Conservation (phyloP, 2,888 invertebrate genomes). For the Phyto melanocephala region DNA sequence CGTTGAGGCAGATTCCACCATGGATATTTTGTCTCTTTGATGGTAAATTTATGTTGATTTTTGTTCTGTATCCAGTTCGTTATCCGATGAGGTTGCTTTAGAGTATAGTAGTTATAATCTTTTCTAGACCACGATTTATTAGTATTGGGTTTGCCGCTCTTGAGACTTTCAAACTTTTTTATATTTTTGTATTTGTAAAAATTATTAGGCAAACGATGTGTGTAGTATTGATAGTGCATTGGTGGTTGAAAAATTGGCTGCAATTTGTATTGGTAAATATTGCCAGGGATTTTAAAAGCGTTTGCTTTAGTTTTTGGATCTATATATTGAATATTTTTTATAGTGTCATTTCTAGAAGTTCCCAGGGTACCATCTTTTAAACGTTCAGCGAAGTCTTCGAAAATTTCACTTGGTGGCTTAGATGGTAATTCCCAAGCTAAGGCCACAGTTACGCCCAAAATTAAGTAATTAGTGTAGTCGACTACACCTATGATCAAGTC, state of each 20-base stretch:
- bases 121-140: slow-evolving; percentile 64
- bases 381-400: slow-evolving; percentile 72
- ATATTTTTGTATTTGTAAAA: slow-evolving; percentile 11
- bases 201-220: slow-evolving; percentile 1
- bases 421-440: slow-evolving; percentile 88
- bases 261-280: slow-evolving; percentile 24
- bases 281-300: neutral
- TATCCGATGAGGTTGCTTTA: slow-evolving; percentile 69
- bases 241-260: slow-evolving; percentile 62
- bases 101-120: slow-evolving; percentile 67
- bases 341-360: slow-evolving; percentile 73
- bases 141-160: neutral
- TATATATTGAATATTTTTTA: slow-evolving; percentile 70
- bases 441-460: slow-evolving; percentile 86
- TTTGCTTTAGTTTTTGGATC: slow-evolving; percentile 59
- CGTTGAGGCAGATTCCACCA: slow-evolving; percentile 73
- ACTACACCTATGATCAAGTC: slow-evolving; percentile 78
- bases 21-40: slow-evolving; percentile 68
- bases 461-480: slow-evolving; percentile 80
- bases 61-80: slow-evolving; percentile 61
- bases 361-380: slow-evolving; percentile 74
- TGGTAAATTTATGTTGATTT: neutral
- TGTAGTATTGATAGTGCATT: slow-evolving; percentile 63
- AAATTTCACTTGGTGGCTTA: slow-evolving; percentile 79
- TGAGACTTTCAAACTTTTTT: neutral